Evolutionary conservation across 2,797 vertebrate species (phyloP).

Genomic region (Halcyon leucocephala): DNA sequence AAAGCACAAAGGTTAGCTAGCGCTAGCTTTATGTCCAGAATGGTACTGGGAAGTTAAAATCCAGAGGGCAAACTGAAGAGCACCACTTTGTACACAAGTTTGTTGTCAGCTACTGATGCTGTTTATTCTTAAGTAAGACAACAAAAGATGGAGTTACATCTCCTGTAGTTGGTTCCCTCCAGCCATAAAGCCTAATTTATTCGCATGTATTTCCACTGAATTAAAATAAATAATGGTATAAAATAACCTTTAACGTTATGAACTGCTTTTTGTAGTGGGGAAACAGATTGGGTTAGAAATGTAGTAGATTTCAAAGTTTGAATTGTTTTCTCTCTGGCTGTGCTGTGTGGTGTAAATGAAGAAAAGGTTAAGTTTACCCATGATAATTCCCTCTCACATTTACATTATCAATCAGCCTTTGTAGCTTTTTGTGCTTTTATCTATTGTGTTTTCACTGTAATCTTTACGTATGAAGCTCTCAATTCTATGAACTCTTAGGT

Average conservation of each 20-base stretch:
- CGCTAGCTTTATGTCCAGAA: background rate
- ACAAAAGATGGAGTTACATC: background rate
- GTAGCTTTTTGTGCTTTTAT: conserved; percentile 52
- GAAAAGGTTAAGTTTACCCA: conserved; percentile 61
- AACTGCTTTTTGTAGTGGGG: background rate
- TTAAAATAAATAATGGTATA: background rate
- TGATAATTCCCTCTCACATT: conserved; percentile 54
- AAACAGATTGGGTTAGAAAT: conserved; percentile 32
- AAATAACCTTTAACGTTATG: background rate
- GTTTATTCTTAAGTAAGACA: background rate
- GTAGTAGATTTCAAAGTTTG: conserved; percentile 11
- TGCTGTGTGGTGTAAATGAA: conserved; percentile 31
- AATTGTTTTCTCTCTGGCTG: conserved; percentile 11
- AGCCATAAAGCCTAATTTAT: background rate
- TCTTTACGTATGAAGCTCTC: conserved; percentile 32
- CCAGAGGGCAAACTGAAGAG: background rate
- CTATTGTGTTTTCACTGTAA: conserved; percentile 53
- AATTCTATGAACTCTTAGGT: background rate
- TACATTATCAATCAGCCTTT: conserved; percentile 52
- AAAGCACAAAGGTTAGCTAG: background rate
- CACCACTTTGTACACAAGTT: background rate
- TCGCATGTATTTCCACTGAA: background rate
- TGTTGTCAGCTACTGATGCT: background rate
- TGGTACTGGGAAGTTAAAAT: background rate
- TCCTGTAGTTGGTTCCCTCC: background rate